phyloP scores from a whole-genome alignment of 2,797 vertebrate genomes.

The Melanotaenia pygmaea region DNA sequence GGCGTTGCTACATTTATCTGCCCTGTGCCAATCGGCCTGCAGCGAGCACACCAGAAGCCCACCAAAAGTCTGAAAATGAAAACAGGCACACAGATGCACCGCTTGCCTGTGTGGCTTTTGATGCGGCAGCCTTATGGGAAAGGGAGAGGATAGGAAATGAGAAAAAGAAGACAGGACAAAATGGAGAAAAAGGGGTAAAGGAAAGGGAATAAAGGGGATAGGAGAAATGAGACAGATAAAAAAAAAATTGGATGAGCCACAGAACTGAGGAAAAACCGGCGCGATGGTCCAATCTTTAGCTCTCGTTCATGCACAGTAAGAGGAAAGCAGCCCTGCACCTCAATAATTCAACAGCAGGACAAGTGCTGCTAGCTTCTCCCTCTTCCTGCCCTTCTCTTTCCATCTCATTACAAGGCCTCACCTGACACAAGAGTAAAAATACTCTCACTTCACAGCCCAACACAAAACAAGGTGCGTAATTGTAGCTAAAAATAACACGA shows the following conservation, averaged over 20 bases:
- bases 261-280: slow-evolving; percentile 22
- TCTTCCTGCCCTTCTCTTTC: slow-evolving; percentile 16
- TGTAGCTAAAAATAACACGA: slow-evolving; percentile 58
- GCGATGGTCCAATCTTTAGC: slow-evolving; percentile 58
- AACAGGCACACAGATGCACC: slow-evolving; percentile 4
- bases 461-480: slow-evolving; percentile 44
- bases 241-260: slow-evolving; percentile 19
- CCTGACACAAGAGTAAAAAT: slow-evolving; percentile 64
- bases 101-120: slow-evolving; percentile 30
- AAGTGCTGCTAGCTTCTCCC: slow-evolving; percentile 55
- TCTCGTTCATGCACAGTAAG: slow-evolving; percentile 58
- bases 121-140: slow-evolving; percentile 52
- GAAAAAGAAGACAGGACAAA: slow-evolving; percentile 13
- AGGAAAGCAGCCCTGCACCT: slow-evolving; percentile 63
- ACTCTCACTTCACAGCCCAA: slow-evolving; percentile 39
- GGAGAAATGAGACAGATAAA: slow-evolving; percentile 21
- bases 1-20: slow-evolving; percentile 75
- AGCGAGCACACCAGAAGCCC: slow-evolving; percentile 66
- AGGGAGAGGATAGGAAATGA: slow-evolving; percentile 28
- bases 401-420: slow-evolving; percentile 62
- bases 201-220: background rate
- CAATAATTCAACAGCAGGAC: slow-evolving; percentile 81
- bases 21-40: slow-evolving; percentile 77
- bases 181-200: slow-evolving; percentile 8
- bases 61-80: slow-evolving; percentile 61